Conservation (phyloP, 2,888 invertebrate species). For the Lasioglossum calceatum region DNA sequence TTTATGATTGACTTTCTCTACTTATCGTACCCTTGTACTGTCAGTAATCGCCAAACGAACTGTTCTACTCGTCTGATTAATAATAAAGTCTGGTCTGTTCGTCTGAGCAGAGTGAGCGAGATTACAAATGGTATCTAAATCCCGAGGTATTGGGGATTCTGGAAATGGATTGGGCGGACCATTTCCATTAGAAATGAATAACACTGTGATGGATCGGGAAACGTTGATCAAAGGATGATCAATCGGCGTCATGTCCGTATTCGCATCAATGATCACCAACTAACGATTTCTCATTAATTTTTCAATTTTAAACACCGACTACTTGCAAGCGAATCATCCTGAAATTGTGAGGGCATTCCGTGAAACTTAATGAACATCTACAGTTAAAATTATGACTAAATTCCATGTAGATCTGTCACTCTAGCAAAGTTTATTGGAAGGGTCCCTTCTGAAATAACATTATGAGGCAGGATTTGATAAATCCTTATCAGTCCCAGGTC, state of each 20-base stretch:
- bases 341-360: too few relatives aligned
- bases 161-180: neutral
- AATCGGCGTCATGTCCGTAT: neutral
- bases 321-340: too few relatives aligned
- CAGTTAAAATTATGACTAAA: neutral
- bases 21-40: neutral
- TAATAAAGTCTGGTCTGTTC: neutral
- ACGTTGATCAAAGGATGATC: neutral
- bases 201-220: neutral
- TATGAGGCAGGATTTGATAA: neutral
- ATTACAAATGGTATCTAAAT: neutral
- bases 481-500: neutral
- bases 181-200: conserved; percentile 11
- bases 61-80: neutral
- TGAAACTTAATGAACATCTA: too few relatives aligned
- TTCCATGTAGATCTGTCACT: neutral
- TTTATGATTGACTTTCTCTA: neutral
- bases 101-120: neutral
- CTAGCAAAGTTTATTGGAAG: neutral
- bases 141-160: neutral
- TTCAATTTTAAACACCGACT: neutral
- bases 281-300: neutral
- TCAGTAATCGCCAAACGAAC: neutral
- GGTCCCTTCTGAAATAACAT: neutral
- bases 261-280: neutral